These are phyloP conservation scores for Prionailurus viverrinus DNA, from an alignment of 2,113 vertebrate genomes.

Conservation along the genomic window DNA sequence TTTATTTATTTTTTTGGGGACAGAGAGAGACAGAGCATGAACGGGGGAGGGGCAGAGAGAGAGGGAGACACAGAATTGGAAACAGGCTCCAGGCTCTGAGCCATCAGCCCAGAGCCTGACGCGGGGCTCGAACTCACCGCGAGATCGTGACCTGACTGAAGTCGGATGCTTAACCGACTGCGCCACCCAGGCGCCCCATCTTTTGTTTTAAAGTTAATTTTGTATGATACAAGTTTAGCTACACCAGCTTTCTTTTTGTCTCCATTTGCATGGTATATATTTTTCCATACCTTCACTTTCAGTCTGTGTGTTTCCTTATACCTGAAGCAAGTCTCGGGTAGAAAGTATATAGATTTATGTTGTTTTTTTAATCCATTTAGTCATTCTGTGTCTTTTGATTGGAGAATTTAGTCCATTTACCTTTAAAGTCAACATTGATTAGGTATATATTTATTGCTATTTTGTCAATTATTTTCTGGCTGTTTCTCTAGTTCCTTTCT, in stretches of 20 bases:
- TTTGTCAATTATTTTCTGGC: not conserved
- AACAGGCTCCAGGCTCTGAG: too few species aligned
- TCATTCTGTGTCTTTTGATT: not conserved
- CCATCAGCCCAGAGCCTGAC: too few species aligned
- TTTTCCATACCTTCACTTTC: not conserved
- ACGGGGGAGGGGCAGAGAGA: too few species aligned
- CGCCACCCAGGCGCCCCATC: too few species aligned
- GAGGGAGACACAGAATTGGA: too few species aligned
- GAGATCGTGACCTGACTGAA: too few species aligned
- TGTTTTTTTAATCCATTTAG: not conserved
- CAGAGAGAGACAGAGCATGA: too few species aligned
- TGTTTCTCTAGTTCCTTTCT: not conserved
- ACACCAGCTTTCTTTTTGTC: not conserved
- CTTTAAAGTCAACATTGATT: not conserved
- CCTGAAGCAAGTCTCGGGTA: not conserved
- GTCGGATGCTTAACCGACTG: too few species aligned
- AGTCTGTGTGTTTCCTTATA: not conserved
- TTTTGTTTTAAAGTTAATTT: not conserved
- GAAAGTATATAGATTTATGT: not conserved
- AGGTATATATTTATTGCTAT: not conserved
- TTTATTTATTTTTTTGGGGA: too few species aligned
- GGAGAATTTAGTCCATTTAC: not conserved
- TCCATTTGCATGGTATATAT: not conserved
- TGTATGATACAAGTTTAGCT: not conserved
- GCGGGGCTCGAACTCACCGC: too few species aligned